Evolutionary conservation across 2,797 vertebrate genomes (phyloP).

Genomic region (Gambusia yucatana): DNA sequence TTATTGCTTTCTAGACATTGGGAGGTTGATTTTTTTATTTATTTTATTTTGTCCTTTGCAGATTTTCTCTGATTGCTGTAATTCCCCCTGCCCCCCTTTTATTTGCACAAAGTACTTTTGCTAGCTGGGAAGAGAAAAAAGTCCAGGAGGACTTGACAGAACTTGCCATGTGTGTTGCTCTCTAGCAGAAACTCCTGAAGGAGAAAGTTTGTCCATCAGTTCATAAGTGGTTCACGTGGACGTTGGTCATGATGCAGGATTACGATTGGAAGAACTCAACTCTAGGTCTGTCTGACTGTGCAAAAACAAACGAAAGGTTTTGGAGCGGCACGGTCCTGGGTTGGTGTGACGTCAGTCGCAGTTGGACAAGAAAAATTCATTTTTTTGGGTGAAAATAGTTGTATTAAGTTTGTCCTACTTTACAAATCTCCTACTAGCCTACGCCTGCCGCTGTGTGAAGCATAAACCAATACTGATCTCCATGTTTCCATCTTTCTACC

Average conservation of each 20-base stretch:
- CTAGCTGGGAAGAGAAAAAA: no score
- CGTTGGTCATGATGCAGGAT: not conserved
- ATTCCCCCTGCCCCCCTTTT: no score
- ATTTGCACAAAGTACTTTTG: no score
- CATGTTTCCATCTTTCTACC: slow-evolving; percentile 66
- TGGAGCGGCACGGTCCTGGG: not conserved
- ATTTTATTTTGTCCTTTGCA: no score
- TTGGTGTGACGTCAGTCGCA: not conserved
- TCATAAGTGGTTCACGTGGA: not conserved
- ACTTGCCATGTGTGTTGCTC: not conserved
- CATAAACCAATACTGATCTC: slow-evolving; percentile 59
- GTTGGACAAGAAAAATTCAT: not conserved
- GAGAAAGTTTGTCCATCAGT: not conserved
- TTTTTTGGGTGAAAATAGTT: not conserved
- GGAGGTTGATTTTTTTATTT: no score
- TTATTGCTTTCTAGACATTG: no score
- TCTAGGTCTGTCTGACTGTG: not conserved
- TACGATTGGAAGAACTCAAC: not conserved
- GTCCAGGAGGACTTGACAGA: not conserved
- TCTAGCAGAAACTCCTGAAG: not conserved
- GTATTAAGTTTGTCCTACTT: not conserved
- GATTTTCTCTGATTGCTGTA: no score
- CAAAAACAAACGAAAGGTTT: not conserved
- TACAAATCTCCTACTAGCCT: not conserved
- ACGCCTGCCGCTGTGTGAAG: slow-evolving; percentile 66